phyloP scores from a whole-genome alignment of 2,113 vertebrate species.

The Datnioides undecimradiatus region DNA sequence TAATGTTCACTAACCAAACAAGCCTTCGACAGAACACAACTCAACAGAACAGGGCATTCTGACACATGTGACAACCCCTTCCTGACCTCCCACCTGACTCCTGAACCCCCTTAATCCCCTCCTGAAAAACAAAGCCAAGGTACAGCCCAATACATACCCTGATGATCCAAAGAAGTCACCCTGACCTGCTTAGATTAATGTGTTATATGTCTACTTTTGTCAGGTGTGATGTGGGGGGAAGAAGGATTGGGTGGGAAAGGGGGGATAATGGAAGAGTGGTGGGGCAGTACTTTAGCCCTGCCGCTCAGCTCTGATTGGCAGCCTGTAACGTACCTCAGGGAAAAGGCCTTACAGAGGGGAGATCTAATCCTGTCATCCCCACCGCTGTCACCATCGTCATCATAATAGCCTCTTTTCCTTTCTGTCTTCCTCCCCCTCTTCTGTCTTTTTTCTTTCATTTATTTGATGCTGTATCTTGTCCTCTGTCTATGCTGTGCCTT shows the following conservation, averaged over 20 bases:
- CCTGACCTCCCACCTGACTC: conserved; percentile 16
- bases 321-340: conserved; percentile 94
- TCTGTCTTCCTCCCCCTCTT: conserved; percentile 19
- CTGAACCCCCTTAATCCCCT: conserved; percentile 2
- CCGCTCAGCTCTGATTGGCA: conserved; percentile 75
- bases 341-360: conserved; percentile 88
- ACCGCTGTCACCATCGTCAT: conserved; percentile 48
- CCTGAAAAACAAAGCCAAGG: conserved; percentile 75
- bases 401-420: conserved; percentile 31
- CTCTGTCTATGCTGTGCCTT: conserved; percentile 90
- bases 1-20: conserved; percentile 77
- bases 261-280: not conserved
- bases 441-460: conserved; percentile 49
- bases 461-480: conserved; percentile 87
- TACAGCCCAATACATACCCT: conserved; percentile 75
- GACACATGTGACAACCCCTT: conserved; percentile 30
- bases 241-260: conserved; percentile 19
- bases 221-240: conserved; percentile 17
- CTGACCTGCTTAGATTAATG: conserved; percentile 40
- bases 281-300: conserved; percentile 12
- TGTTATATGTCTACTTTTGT: conserved; percentile 51
- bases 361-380: conserved; percentile 84
- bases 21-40: conserved; percentile 68
- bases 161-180: conserved; percentile 81
- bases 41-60: conserved; percentile 72